Conservation (phyloP, 2,113 vertebrate genomes). For the Mixornis gularis region DNA sequence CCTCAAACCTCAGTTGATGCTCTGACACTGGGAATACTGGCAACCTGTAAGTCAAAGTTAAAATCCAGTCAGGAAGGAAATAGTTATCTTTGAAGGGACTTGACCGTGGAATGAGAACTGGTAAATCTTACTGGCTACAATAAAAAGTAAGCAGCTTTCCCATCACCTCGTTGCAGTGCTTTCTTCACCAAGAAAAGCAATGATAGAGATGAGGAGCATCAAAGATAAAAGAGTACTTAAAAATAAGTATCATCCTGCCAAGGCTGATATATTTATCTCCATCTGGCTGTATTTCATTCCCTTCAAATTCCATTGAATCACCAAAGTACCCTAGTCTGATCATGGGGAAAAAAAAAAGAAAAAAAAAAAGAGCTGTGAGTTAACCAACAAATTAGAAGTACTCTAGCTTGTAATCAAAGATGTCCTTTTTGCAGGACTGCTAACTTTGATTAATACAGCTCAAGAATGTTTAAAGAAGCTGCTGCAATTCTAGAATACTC, state of each 20-base stretch:
- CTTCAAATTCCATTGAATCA: slow-evolving; percentile 11
- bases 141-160: neutral
- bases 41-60: neutral
- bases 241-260: neutral
- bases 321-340: neutral
- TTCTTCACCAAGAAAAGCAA: neutral
- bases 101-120: neutral
- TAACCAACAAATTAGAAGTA: neutral
- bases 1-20: neutral
- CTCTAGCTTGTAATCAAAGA: neutral
- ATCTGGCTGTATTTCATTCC: neutral
- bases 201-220: neutral
- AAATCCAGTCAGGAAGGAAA: neutral
- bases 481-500: neutral
- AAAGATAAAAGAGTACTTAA: neutral
- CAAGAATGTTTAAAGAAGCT: neutral
- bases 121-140: neutral
- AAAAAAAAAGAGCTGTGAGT: neutral
- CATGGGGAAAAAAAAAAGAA: neutral
- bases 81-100: neutral
- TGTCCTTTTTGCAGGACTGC: neutral
- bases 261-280: neutral
- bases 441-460: neutral
- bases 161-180: neutral
- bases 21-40: neutral